These are phyloP conservation scores for Tetheella fluctuosa DNA, from an alignment of 2,888 invertebrate species.

Conservation along the genomic window DNA sequence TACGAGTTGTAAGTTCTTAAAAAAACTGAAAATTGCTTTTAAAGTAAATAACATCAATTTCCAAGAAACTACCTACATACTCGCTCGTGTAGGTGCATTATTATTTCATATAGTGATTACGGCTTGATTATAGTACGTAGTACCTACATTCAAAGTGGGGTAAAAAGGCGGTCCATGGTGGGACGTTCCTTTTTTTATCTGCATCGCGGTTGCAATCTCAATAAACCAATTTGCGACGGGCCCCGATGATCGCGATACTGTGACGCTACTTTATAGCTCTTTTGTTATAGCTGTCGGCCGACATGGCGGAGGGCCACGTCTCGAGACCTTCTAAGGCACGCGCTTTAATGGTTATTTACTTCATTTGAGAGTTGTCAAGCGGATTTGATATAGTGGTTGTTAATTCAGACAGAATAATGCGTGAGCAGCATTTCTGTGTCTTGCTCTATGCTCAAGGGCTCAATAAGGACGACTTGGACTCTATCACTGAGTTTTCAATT, in stretches of 20 bases:
- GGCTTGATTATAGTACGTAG: constrained; percentile 7
- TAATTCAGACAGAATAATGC: constrained; percentile 13
- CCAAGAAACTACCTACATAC: not conserved
- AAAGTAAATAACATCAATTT: not conserved
- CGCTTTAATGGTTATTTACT: constrained; percentile 54
- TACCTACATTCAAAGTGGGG: constrained; percentile 8
- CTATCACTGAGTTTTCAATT: not conserved
- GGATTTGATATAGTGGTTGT: constrained; percentile 20
- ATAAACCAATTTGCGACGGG: constrained; percentile 77
- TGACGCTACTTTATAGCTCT: constrained; percentile 54
- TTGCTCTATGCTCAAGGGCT: not conserved
- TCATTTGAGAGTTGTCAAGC: constrained; percentile 38
- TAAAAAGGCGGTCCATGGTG: constrained; percentile 30
- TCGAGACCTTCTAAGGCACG: constrained; percentile 44
- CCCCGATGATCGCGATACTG: constrained; percentile 45
- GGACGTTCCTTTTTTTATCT: constrained; percentile 47
- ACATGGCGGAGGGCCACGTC: constrained; percentile 35
- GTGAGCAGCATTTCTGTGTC: not conserved
- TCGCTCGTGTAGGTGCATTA: not conserved
- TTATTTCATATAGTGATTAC: constrained; percentile 15
- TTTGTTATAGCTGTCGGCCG: constrained; percentile 55
- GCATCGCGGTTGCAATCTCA: constrained; percentile 67
- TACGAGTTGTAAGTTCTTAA: not conserved
- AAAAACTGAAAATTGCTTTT: not conserved
- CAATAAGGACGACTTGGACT: not conserved